phyloP scores from a whole-genome alignment of 2,888 invertebrate species.

The Eupithecia centaureata region DNA sequence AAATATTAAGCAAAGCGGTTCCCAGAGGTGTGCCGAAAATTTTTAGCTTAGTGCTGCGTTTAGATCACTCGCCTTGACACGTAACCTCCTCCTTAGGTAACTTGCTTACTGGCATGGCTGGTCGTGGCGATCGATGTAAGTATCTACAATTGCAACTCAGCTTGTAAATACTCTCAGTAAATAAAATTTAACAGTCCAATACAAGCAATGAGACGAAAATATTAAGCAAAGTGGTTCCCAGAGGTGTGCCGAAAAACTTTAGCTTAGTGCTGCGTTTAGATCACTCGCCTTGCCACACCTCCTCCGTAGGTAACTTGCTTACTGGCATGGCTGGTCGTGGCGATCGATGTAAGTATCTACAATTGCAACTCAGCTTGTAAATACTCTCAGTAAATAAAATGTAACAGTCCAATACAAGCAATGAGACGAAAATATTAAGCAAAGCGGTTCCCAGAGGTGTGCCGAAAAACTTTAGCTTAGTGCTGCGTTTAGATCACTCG shows the following conservation, averaged over 20 bases:
- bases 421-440: conserved; percentile 48
- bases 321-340: neutral
- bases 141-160: neutral
- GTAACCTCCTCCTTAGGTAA: neutral
- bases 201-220: conserved; percentile 45
- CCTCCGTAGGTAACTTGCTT: neutral
- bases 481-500: conserved; percentile 17
- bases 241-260: conserved; percentile 46
- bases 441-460: conserved; percentile 49
- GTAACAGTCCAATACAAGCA: conserved; percentile 29
- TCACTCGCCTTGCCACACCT: neutral
- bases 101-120: neutral
- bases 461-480: conserved; percentile 41
- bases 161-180: too few relatives aligned
- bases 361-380: neutral
- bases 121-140: neutral
- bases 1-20: conserved; percentile 49
- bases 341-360: neutral
- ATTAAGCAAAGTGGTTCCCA: conserved; percentile 49
- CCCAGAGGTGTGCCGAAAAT: conserved; percentile 49
- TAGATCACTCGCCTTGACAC: conserved; percentile 5
- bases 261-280: conserved; percentile 18
- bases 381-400: too few relatives aligned
- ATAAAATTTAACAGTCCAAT: too few relatives aligned
- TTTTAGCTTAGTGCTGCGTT: conserved; percentile 17